Conservation (phyloP, 2,797 vertebrate genomes). For the Onychomys leucogaster region DNA sequence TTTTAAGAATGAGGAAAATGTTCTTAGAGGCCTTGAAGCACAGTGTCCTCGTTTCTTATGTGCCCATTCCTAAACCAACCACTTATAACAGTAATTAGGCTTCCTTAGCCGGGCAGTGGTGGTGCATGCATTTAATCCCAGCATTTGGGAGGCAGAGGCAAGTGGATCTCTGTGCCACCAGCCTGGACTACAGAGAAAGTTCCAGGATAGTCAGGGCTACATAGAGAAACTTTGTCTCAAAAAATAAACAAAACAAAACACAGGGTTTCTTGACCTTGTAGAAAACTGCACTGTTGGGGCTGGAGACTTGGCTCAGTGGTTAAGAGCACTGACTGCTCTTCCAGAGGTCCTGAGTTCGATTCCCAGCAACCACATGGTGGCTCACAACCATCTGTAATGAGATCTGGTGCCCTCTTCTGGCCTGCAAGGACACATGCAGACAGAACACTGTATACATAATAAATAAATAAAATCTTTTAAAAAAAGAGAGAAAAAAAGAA, state of each 20-base stretch:
- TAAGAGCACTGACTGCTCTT: no score
- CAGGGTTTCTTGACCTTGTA: background rate
- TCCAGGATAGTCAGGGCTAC: background rate
- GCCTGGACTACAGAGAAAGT: background rate
- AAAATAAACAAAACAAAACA: background rate
- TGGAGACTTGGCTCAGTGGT: no score
- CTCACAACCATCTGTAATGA: no score
- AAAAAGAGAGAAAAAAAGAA: no score
- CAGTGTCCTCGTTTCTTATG: background rate
- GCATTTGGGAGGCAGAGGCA: background rate
- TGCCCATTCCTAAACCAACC: background rate
- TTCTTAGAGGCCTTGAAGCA: background rate
- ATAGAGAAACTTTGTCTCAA: background rate
- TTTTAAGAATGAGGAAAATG: background rate
- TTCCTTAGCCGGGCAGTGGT: background rate
- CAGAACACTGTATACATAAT: no score
- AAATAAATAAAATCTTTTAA: no score
- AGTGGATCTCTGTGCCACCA: background rate
- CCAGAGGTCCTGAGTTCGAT: no score
- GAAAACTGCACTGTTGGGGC: background rate
- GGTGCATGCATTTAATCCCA: background rate
- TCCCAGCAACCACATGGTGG: no score
- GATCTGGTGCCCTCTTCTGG: no score
- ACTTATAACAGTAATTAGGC: background rate
- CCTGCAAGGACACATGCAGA: no score